Percentiles rank a stretch among this genome's conserved stretches.
These are phyloP conservation scores for Rotaria magnacalcarata DNA, from an alignment of 2,888 invertebrate species.

Conservation along the genomic window DNA sequence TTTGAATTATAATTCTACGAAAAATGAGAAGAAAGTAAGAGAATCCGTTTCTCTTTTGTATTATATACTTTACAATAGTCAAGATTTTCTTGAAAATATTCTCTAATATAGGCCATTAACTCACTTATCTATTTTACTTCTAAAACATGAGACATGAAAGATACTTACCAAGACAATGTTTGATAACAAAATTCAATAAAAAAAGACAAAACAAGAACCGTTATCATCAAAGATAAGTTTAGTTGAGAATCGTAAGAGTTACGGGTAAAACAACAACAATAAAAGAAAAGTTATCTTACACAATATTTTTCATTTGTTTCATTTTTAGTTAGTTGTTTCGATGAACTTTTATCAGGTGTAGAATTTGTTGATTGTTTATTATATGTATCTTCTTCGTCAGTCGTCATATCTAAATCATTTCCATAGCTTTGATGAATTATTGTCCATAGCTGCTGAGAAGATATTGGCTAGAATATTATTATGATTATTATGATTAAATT, in stretches of 20 bases:
- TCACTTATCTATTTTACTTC: not conserved
- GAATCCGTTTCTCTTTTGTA: too few relatives aligned
- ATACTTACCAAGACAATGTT: not conserved
- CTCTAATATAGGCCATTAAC: too few relatives aligned
- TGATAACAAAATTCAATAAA: not conserved
- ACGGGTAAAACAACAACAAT: too few relatives aligned
- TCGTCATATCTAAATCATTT: conserved; percentile 82
- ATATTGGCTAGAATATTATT: conserved; percentile 65
- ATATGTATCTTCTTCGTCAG: conserved; percentile 64
- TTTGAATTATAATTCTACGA: too few relatives aligned
- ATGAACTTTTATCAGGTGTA: not conserved
- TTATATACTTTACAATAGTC: too few relatives aligned
- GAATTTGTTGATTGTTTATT: not conserved
- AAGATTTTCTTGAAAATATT: too few relatives aligned
- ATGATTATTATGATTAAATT: too few relatives aligned
- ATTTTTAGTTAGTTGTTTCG: not conserved
- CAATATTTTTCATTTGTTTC: not conserved
- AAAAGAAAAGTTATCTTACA: not conserved
- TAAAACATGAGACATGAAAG: not conserved
- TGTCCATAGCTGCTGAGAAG: conserved; percentile 78
- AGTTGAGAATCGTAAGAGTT: too few relatives aligned
- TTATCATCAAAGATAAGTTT: too few relatives aligned
- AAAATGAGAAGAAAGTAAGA: too few relatives aligned
- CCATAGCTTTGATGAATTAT: conserved; percentile 89
- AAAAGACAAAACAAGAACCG: not conserved